Conservation (phyloP, 2,888 invertebrate species). For the Agriopis marginaria region DNA sequence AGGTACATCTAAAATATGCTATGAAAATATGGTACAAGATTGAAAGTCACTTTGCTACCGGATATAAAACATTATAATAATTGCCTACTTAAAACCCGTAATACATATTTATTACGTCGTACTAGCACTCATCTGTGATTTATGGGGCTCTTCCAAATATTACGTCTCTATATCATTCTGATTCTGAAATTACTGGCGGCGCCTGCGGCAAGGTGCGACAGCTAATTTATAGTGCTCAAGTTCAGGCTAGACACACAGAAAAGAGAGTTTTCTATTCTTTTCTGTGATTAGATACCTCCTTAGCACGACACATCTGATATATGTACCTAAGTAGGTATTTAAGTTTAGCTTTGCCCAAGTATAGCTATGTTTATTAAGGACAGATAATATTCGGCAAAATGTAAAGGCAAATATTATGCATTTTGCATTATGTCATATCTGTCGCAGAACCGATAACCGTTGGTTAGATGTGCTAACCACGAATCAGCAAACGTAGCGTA, state of each 20-base stretch:
- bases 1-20: background rate
- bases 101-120: slow-evolving; percentile 27
- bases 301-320: slow-evolving; percentile 56
- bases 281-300: slow-evolving; percentile 49
- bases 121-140: slow-evolving; percentile 33
- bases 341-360: background rate
- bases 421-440: too few relatives aligned
- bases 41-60: background rate
- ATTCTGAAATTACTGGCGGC: slow-evolving; percentile 47
- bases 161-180: slow-evolving; percentile 47
- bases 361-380: too few relatives aligned
- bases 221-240: slow-evolving; percentile 63
- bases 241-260: too few relatives aligned
- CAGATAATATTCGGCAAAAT: too few relatives aligned
- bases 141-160: slow-evolving; percentile 44
- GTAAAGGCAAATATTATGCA: too few relatives aligned
- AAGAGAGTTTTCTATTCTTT: too few relatives aligned
- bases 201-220: slow-evolving; percentile 51
- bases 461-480: too few relatives aligned
- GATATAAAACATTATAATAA: slow-evolving; percentile 2
- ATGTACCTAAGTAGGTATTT: slow-evolving; percentile 35
- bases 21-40: background rate
- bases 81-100: slow-evolving; percentile 23
- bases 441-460: too few relatives aligned
- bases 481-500: too few relatives aligned